Evolutionary conservation across 2,888 invertebrate species (phyloP), one percentile per base, ranked within the genome.

Genomic region (Papilio demoleus): DNA sequence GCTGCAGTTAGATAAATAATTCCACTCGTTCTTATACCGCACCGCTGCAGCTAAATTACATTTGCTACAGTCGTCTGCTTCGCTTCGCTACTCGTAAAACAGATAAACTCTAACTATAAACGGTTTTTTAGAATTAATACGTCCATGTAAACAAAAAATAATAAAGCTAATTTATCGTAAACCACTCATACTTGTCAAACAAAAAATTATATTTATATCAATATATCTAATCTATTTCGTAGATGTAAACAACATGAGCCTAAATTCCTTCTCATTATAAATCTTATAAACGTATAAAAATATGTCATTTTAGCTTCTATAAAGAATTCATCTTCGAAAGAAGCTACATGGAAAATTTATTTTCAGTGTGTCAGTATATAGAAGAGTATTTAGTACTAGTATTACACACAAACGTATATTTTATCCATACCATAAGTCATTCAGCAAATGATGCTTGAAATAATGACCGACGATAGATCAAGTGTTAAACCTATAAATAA

Each of bases 21-120:
- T 87, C 86, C 78, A 78, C 76, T 81, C 82, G 82, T 79, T 83
- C 82, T 84, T 84, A 85, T 82, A 83, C 81, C 81, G 80, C 84
- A 79, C 79, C 80, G 80, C 79, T 83, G 80, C 77, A 79, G 79
- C 82, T 85, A 86, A 86, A 86, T 85, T 84, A 83, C 82, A 78
- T 85, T 83, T 81, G 83, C 80, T 81, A 77, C 78, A 74, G 77
- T 77, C 81, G 80, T 81, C 82, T 82, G 74, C 68, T 74, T 72
- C 50, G 69, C 67, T 70, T 70, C 65, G 59, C 53, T 56, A 53
- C 61, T 61, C 61, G 65, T 45, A 31, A 62, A 67, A 67, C 42
- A 38, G 58, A 59, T 47, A 60, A 31, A 34, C 63, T 14, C 34
- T 53, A 64, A 58, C 42, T 59, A 47, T 47, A 40, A 56, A 56